Base-by-base conservation (phyloP, 2,888 invertebrate species). In the Electrophaes corylata region DNA sequence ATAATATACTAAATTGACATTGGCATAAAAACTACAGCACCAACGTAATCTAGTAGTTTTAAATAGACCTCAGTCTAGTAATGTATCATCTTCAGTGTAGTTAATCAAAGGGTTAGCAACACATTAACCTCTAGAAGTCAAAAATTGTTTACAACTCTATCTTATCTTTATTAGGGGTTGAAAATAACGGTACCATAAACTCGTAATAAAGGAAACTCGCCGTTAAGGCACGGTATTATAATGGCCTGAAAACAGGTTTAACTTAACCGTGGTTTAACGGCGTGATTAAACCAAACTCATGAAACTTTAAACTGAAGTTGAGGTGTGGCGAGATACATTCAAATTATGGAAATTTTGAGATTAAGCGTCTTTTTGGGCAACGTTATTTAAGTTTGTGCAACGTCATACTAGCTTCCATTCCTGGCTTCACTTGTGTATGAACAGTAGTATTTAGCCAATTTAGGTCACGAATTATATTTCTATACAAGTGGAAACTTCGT, bases 91-190 rank as follows among this genome's bases (percentile, higher is more conserved):
- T n/a, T n/a, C n/a, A n/a, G n/a, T n/a, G n/a, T n/a, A n/a, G n/a
- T n/a, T n/a, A n/a, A n/a, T n/a, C n/a, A n/a, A n/a, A n/a, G n/a
- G n/a, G n/a, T n/a, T n/a, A n/a, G n/a, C n/a, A n/a, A 2, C 2
- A 16, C 16, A 16, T 37, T 10, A 37, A 35, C 45, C 44, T 29
- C 33, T 26, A 48, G 20, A 54, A 41, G 58, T 50, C 43, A 57
- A 61, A 57, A 54, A 61, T 57, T 57, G 57, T 61, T 57, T 57
- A 61, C 16, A 57, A 54, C 50, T 61, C 54, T 51, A 57, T 61
- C 47, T 57, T 50, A 61, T 57, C 20, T 57, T 54, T 54, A 61
- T 54, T 33, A 41, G 18, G n/a, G 20, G 39, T 6, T 19, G 19
- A 19, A 33, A 47, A 51, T 39, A 50, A 26, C 44, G 51, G 46